Percentiles rank a stretch among this genome's conserved stretches.
phyloP scores from a whole-genome alignment of 1,140 invertebrate genomes.

The Hormaphis cornu region DNA sequence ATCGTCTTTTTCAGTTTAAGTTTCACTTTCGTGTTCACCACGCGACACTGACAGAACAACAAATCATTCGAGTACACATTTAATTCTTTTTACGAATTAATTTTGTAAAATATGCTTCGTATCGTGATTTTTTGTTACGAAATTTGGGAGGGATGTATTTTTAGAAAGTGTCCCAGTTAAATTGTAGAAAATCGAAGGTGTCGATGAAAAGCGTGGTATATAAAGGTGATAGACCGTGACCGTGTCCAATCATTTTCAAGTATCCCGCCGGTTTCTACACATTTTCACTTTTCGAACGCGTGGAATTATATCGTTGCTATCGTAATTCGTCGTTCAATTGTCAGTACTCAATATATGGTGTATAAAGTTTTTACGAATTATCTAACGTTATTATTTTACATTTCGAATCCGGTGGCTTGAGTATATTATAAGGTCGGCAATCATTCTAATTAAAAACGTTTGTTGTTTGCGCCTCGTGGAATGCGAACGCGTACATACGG shows the following conservation, averaged over 20 bases:
- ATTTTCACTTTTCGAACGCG: constrained; percentile 17
- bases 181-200: constrained; percentile 26
- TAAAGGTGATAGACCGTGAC: constrained; percentile 25
- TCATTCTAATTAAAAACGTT: not conserved
- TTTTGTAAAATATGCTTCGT: constrained; percentile 15
- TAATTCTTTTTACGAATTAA: constrained; percentile 2
- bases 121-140: not conserved
- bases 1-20: not conserved
- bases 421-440: not conserved
- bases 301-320: not conserved
- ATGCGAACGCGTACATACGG: no score
- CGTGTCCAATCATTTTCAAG: constrained; percentile 16
- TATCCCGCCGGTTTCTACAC: not conserved
- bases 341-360: not conserved
- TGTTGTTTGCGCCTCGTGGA: not conserved
- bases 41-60: not conserved
- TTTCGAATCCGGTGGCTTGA: not conserved
- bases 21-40: constrained; percentile 8
- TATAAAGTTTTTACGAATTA: no score
- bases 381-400: not conserved
- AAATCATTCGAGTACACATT: not conserved
- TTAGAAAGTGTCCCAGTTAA: constrained; percentile 31
- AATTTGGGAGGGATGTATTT: not conserved
- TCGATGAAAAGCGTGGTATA: constrained; percentile 20
- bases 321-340: not conserved